Evolutionary conservation across 2,797 vertebrate species (phyloP).

Genomic region (Bradypodion ventrale): DNA sequence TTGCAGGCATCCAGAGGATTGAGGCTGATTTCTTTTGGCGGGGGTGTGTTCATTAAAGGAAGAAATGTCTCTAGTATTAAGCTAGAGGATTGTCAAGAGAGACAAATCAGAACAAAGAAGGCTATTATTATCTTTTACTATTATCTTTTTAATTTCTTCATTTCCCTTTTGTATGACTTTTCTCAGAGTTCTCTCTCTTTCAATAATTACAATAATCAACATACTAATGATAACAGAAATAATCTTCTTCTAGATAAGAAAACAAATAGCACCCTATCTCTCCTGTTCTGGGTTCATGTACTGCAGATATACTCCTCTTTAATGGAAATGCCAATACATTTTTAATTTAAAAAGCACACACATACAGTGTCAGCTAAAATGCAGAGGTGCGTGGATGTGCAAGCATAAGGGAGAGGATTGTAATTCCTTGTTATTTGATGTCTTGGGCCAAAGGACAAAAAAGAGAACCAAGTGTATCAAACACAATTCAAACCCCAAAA

Average conservation of each 20-base stretch:
- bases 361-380: conserved; percentile 59
- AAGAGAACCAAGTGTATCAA: background rate
- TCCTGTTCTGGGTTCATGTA: conserved; percentile 57
- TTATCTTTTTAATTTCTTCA: conserved; percentile 66
- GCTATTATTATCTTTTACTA: conserved; percentile 69
- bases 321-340: conserved; percentile 69
- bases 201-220: conserved; percentile 74
- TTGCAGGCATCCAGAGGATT: conserved; percentile 54
- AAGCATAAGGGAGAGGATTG: conserved; percentile 5
- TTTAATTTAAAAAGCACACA: conserved; percentile 68
- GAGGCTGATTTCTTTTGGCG: conserved; percentile 50
- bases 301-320: conserved; percentile 59
- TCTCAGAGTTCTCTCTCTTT: conserved; percentile 64
- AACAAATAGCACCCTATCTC: conserved; percentile 69
- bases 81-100: conserved; percentile 58
- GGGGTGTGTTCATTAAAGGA: conserved; percentile 52
- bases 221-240: conserved; percentile 71
- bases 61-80: conserved; percentile 53
- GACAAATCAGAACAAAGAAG: conserved; percentile 67
- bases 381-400: conserved; percentile 37
- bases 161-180: conserved; percentile 56
- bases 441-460: conserved; percentile 42
- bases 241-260: conserved; percentile 70
- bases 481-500: conserved; percentile 27
- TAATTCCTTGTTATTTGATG: conserved; percentile 49